A percentile compares a stretch with the other conserved stretches of the same genome.
These are phyloP conservation scores for Sebastes jordani DNA, from an alignment of 2,797 vertebrate genomes.

Conservation along the genomic window DNA sequence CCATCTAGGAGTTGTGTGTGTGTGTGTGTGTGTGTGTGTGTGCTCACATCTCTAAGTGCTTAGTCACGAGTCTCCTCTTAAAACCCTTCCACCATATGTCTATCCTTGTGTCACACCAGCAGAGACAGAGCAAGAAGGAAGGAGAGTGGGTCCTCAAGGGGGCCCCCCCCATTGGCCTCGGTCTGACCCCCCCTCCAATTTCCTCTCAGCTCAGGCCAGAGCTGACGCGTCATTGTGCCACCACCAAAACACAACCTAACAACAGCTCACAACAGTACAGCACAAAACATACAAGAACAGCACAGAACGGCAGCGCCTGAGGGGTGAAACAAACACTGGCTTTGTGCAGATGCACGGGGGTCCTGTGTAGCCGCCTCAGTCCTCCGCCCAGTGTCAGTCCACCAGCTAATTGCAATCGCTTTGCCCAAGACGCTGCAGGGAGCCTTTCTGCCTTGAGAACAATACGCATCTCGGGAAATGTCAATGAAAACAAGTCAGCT, in stretches of 20 bases:
- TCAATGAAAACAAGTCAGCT: constrained; percentile 34
- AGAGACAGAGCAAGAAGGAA: background rate
- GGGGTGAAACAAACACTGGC: constrained; percentile 14
- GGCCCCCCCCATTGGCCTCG: constrained; percentile 53
- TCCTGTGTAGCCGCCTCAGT: constrained; percentile 13
- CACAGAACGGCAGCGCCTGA: constrained; percentile 13
- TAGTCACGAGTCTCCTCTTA: constrained; percentile 58
- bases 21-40: background rate
- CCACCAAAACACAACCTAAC: background rate
- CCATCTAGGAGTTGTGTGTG: constrained; percentile 31
- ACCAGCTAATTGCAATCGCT: constrained; percentile 44
- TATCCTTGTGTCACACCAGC: constrained; percentile 44
- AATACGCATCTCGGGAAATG: constrained; percentile 37
- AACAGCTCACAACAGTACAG: background rate
- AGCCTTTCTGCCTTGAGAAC: constrained; percentile 33
- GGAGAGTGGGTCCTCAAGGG: constrained; percentile 23
- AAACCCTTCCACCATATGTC: constrained; percentile 48
- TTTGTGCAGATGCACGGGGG: constrained; percentile 30
- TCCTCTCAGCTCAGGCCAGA: constrained; percentile 22
- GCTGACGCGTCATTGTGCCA: background rate
- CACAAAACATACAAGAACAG: background rate
- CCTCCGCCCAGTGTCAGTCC: constrained; percentile 26
- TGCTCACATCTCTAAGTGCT: constrained; percentile 44
- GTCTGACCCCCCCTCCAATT: constrained; percentile 47
- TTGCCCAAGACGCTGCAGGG: constrained; percentile 16